Evolutionary conservation across 2,113 vertebrate species (phyloP).

Genomic region (Trogon melanurus): DNA sequence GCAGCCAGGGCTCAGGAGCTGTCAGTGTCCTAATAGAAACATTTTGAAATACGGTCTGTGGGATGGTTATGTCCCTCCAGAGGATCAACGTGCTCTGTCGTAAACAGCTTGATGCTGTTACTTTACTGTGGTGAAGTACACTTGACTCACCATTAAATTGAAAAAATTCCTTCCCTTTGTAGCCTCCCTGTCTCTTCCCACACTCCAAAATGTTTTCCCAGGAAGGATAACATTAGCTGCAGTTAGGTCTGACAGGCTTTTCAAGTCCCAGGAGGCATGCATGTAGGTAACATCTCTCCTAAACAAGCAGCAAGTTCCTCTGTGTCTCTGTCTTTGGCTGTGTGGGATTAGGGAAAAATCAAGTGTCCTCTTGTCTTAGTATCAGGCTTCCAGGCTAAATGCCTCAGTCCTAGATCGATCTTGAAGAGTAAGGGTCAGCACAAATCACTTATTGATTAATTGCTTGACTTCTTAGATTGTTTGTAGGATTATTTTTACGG

Average conservation of each 20-base stretch:
- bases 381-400: background rate
- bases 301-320: background rate
- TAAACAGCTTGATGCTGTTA: background rate
- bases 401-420: background rate
- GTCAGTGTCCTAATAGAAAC: background rate
- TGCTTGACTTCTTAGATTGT: background rate
- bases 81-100: background rate
- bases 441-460: background rate
- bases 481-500: background rate
- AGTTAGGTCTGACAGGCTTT: background rate
- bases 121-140: background rate
- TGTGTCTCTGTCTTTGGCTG: accelerated
- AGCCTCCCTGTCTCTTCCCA: background rate
- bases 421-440: background rate
- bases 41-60: background rate
- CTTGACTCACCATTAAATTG: background rate
- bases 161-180: background rate
- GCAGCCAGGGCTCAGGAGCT: background rate
- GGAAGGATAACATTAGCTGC: background rate
- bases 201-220: background rate
- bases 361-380: background rate
- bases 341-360: background rate
- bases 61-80: background rate
- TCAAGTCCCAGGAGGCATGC: background rate
- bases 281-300: background rate